phyloP scores from a whole-genome alignment of 2,888 invertebrate species.

The Alentia gelatinosa region DNA sequence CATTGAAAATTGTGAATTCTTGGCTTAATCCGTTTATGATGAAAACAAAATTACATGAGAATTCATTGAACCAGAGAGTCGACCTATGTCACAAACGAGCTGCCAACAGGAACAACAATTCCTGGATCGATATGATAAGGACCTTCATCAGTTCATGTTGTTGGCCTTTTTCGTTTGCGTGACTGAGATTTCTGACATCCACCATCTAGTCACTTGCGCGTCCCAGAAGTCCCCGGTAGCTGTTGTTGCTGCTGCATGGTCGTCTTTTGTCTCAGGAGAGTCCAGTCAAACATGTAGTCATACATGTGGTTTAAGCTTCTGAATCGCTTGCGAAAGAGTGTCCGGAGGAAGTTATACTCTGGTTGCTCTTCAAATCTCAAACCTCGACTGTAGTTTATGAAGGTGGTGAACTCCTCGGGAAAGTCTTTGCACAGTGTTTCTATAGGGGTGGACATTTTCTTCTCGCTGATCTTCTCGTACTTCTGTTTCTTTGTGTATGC shows the following conservation, averaged over 20 bases:
- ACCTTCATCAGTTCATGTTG: slow-evolving; percentile 29
- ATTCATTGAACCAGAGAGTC: not conserved
- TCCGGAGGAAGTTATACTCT: slow-evolving; percentile 99
- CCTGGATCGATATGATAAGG: not conserved
- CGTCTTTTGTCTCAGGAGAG: slow-evolving; percentile 81
- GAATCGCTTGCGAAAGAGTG: slow-evolving; percentile 97
- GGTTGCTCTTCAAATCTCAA: slow-evolving; percentile 98
- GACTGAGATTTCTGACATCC: slow-evolving; percentile 53
- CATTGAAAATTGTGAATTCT: not conserved
- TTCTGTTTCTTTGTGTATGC: slow-evolving; percentile 99
- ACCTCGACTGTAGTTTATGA: slow-evolving; percentile 98
- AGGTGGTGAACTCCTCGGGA: slow-evolving; percentile 99
- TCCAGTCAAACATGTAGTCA: slow-evolving; percentile 99
- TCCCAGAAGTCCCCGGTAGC: slow-evolving; percentile 17
- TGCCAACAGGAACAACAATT: not conserved
- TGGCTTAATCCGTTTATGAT: no score
- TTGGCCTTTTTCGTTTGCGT: slow-evolving; percentile 49
- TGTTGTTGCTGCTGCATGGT: slow-evolving; percentile 55
- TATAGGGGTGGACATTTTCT: slow-evolving; percentile 99
- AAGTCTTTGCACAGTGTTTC: slow-evolving; percentile 98
- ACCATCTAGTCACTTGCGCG: slow-evolving; percentile 49
- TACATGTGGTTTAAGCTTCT: slow-evolving; percentile 98
- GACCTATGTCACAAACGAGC: slow-evolving; percentile 32
- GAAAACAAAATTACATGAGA: not conserved
- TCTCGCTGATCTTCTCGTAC: slow-evolving; percentile 98